These are phyloP conservation scores for Tribolium castaneum DNA, from an alignment of 1,140 invertebrate species.

Conservation along the genomic window DNA sequence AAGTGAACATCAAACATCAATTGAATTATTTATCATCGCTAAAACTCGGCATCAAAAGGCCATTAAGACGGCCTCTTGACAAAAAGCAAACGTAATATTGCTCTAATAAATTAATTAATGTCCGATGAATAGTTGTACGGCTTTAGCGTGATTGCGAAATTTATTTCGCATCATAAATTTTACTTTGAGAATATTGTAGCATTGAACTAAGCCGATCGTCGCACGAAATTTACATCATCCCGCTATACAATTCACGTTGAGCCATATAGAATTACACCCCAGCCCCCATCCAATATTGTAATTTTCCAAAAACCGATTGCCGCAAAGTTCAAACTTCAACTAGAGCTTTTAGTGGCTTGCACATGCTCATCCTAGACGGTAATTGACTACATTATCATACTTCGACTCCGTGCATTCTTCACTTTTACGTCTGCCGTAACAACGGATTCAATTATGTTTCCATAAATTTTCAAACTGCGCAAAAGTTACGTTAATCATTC, in stretches of 20 bases:
- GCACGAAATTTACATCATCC: slow-evolving; percentile 27
- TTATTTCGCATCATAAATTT: slow-evolving; percentile 24
- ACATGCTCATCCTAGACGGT: neutral
- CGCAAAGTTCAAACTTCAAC: slow-evolving; percentile 20
- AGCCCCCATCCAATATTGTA: slow-evolving; percentile 14
- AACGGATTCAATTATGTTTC: neutral
- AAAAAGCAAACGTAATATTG: neutral
- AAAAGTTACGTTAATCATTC: neutral
- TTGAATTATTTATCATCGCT: slow-evolving; percentile 9
- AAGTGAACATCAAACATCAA: slow-evolving; percentile 24
- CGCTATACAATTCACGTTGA: slow-evolving; percentile 24
- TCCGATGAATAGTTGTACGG: slow-evolving; percentile 9
- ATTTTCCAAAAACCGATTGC: slow-evolving; percentile 9
- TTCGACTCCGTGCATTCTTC: neutral
- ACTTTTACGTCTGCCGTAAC: neutral
- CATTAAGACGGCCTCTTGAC: neutral
- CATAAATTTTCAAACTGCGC: neutral
- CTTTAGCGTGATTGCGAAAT: slow-evolving; percentile 6
- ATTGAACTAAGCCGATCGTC: slow-evolving; percentile 32
- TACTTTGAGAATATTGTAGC: slow-evolving; percentile 34
- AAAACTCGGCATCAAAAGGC: neutral
- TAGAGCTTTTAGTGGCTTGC: neutral
- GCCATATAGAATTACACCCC: slow-evolving; percentile 26
- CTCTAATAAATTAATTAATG: neutral
- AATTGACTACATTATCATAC: neutral